Conservation (phyloP, 2,888 invertebrate species). For the Pheosia gnoma region DNA sequence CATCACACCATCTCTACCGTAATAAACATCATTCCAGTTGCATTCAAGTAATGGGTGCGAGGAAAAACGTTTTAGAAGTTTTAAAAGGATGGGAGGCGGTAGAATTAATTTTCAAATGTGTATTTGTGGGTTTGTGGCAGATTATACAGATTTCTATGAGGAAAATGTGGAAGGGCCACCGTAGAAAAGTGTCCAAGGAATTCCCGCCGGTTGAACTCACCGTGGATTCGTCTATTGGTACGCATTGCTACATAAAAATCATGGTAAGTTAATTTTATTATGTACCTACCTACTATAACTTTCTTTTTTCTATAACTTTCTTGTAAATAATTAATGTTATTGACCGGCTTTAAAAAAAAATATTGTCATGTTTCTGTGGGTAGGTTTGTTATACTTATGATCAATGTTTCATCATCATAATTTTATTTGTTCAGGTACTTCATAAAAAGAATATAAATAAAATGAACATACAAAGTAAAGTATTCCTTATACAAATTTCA, state of each 20-base stretch:
- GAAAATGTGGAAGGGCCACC: conserved; percentile 72
- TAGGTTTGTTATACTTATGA: too few relatives aligned
- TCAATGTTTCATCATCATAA: too few relatives aligned
- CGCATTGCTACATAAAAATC: conserved; percentile 77
- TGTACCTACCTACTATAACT: too few relatives aligned
- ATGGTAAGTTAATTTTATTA: conserved; percentile 54
- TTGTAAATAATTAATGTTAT: too few relatives aligned
- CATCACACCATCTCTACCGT: conserved; percentile 30
- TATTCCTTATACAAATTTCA: too few relatives aligned
- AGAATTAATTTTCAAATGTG: conserved; percentile 62
- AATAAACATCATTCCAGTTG: not conserved
- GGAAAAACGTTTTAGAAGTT: conserved; percentile 59
- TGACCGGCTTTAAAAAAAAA: too few relatives aligned
- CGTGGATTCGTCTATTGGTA: conserved; percentile 72
- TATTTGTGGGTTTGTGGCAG: conserved; percentile 71
- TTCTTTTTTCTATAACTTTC: too few relatives aligned
- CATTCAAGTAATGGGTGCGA: conserved; percentile 56
- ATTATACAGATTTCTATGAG: conserved; percentile 61
- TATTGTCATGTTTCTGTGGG: too few relatives aligned
- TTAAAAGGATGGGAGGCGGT: conserved; percentile 72
- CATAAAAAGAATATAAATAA: too few relatives aligned
- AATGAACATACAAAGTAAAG: too few relatives aligned
- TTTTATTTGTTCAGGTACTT: too few relatives aligned
- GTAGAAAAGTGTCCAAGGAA: conserved; percentile 58
- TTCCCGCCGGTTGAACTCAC: conserved; percentile 64